Conservation (phyloP, 2,888 invertebrate species). For the Hirtodrosophila histrioides region DNA sequence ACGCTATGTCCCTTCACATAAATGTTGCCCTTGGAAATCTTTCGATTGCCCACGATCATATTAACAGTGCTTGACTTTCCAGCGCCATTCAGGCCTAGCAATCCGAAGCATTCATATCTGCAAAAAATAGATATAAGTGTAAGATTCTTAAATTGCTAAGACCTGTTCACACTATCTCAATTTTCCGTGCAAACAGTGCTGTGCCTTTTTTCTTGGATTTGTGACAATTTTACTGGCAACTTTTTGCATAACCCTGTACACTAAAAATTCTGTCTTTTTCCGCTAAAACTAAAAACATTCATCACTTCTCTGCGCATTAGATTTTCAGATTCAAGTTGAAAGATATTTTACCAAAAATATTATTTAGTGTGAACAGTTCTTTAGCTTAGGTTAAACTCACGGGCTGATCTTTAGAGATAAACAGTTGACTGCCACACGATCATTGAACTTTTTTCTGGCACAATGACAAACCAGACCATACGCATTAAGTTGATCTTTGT, state of each 20-base stretch:
- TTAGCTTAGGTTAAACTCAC: constrained; percentile 12
- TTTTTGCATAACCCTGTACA: too few species aligned
- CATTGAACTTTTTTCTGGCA: constrained; percentile 1
- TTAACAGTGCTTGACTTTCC: constrained; percentile 94
- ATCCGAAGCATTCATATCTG: constrained; percentile 90
- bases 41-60: constrained; percentile 92
- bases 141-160: not conserved
- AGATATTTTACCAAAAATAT: too few species aligned
- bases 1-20: constrained; percentile 86
- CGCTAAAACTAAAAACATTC: too few species aligned
- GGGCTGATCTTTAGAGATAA: constrained; percentile 32
- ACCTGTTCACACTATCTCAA: too few species aligned
- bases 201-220: too few species aligned
- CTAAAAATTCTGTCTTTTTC: too few species aligned
- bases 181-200: too few species aligned
- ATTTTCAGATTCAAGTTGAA: too few species aligned
- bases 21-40: constrained; percentile 88
- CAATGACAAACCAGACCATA: constrained; percentile 19
- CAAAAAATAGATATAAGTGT: too few species aligned
- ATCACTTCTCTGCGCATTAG: too few species aligned
- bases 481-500: constrained; percentile 1
- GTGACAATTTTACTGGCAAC: too few species aligned
- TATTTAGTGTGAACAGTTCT: too few species aligned
- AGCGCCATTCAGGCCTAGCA: constrained; percentile 92
- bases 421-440: constrained; percentile 7